A percentile compares a stretch with the other conserved stretches of the same genome.
These are phyloP conservation scores for Phortica magna DNA, from an alignment of 2,888 invertebrate species.

Conservation along the genomic window DNA sequence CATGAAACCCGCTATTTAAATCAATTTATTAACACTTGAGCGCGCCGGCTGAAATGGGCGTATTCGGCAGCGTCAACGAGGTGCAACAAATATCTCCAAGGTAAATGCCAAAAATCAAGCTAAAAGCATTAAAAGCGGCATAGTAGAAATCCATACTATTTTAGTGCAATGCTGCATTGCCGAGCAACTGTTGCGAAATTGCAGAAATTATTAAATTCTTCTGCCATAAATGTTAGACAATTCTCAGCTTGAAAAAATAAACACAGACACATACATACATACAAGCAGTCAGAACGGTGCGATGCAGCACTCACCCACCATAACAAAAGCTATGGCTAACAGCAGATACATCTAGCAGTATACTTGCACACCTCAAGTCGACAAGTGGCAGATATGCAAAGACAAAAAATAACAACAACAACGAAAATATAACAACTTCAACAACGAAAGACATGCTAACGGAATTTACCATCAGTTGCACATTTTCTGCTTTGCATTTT, in stretches of 20 bases:
- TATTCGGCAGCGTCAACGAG: conserved; percentile 26
- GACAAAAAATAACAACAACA: not conserved
- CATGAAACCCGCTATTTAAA: conserved; percentile 43
- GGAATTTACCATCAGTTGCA: not conserved
- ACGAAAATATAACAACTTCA: not conserved
- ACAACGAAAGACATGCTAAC: not conserved
- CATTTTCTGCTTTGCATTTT: not conserved
- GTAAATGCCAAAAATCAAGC: conserved; percentile 62
- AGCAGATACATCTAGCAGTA: conserved; percentile 8
- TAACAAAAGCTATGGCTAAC: conserved; percentile 22
- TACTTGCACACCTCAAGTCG: not conserved
- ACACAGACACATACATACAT: conserved; percentile 55
- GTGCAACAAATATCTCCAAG: conserved; percentile 56
- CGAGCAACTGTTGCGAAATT: conserved; percentile 57
- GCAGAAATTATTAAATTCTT: conserved; percentile 71
- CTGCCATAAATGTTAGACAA: conserved; percentile 69
- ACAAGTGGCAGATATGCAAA: conserved; percentile 16
- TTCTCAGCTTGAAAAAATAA: conserved; percentile 66
- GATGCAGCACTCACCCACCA: conserved; percentile 14
- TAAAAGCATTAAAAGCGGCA: not conserved
- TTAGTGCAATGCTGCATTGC: conserved; percentile 28
- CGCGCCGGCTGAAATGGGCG: conserved; percentile 56
- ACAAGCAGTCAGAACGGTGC: not conserved
- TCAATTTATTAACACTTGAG: conserved; percentile 56
- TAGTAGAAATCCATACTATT: conserved; percentile 12